Evolutionary conservation across 2,888 invertebrate species (phyloP).

Genomic region (Tachina lurida): DNA sequence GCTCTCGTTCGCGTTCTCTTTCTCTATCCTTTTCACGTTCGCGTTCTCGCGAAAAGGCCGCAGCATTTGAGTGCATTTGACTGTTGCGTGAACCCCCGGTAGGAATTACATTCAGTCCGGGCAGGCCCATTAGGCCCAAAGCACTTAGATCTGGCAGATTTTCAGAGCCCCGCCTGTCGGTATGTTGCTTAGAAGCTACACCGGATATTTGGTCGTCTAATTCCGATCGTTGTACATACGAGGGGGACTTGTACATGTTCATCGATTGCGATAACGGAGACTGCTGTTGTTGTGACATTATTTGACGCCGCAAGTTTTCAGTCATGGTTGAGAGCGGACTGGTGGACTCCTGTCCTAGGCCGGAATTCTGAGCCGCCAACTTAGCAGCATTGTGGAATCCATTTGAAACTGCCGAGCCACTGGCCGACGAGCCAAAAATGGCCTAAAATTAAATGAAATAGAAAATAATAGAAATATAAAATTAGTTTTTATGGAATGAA

Average conservation of each 20-base stretch:
- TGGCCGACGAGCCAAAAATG: slow-evolving; percentile 75
- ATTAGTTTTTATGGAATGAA: not conserved
- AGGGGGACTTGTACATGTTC: slow-evolving; percentile 82
- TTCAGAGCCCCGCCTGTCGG: slow-evolving; percentile 76
- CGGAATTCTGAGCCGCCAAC: slow-evolving; percentile 76
- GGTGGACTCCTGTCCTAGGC: slow-evolving; percentile 76
- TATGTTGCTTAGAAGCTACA: slow-evolving; percentile 54
- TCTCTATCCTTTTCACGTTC: slow-evolving; percentile 75
- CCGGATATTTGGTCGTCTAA: slow-evolving; percentile 81
- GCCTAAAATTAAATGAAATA: slow-evolving; percentile 43
- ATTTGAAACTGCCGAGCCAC: slow-evolving; percentile 77
- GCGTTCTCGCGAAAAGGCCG: slow-evolving; percentile 74
- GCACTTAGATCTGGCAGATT: slow-evolving; percentile 81
- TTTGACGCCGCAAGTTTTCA: slow-evolving; percentile 80
- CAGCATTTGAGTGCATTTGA: slow-evolving; percentile 77
- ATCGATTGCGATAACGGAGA: slow-evolving; percentile 80
- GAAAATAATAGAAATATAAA: not conserved
- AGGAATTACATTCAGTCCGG: slow-evolving; percentile 81
- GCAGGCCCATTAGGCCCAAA: slow-evolving; percentile 79
- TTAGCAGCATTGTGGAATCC: slow-evolving; percentile 78
- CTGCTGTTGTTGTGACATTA: slow-evolving; percentile 80
- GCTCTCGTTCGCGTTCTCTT: slow-evolving; percentile 73
- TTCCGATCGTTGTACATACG: slow-evolving; percentile 81
- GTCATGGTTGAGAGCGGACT: slow-evolving; percentile 81
- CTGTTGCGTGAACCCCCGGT: slow-evolving; percentile 72